Evolutionary conservation across 1,140 invertebrate species (phyloP).

Genomic region (Panagrolaimus sp.): DNA sequence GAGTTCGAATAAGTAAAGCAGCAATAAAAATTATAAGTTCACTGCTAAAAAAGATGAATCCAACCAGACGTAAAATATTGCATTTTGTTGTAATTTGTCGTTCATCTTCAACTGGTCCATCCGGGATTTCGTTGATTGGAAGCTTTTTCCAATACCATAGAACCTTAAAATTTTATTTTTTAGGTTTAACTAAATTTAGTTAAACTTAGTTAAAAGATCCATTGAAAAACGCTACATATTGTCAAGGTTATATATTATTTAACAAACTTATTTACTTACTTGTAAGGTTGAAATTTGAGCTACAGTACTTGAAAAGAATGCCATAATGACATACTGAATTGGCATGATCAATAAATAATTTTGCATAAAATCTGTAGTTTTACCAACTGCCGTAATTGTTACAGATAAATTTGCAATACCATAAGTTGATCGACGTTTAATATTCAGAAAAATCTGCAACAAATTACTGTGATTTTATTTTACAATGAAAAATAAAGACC

Average conservation of each 20-base stretch:
- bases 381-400: conserved; percentile 41
- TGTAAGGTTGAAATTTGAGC: conserved; percentile 42
- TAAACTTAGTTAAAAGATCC: too few relatives aligned
- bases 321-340: conserved; percentile 50
- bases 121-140: neutral
- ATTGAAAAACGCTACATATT: too few relatives aligned
- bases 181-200: too few relatives aligned
- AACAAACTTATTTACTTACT: conserved; percentile 36
- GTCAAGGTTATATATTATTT: neutral
- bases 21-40: conserved; percentile 17
- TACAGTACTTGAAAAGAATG: conserved; percentile 47
- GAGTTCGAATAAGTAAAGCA: conserved; percentile 13
- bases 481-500: conserved; percentile 22
- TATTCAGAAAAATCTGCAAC: conserved; percentile 48
- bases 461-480: neutral
- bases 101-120: neutral
- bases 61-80: conserved; percentile 11
- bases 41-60: neutral
- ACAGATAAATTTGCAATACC: conserved; percentile 43
- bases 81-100: neutral
- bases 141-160: conserved; percentile 19
- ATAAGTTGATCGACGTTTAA: conserved; percentile 40
- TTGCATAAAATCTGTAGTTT: conserved; percentile 44
- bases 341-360: conserved; percentile 44
- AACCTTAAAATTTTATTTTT: conserved; percentile 6